A percentile compares a stretch with the other conserved stretches of the same genome.
phyloP scores from a whole-genome alignment of 2,113 vertebrate species.

The Recurvirostra avosetta region DNA sequence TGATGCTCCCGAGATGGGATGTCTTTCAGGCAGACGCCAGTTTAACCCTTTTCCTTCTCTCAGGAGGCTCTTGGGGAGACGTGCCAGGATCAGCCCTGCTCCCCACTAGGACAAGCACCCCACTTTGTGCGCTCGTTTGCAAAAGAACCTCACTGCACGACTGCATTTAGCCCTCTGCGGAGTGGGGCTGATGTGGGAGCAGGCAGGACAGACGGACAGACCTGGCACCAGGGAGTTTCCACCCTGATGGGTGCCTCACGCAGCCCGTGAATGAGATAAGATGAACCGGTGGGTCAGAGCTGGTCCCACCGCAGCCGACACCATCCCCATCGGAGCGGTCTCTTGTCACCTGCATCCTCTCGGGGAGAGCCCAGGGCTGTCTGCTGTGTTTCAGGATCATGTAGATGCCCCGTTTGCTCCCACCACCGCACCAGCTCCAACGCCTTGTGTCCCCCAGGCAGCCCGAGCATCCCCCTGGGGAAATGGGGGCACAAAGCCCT shows the following conservation, averaged over 20 bases:
- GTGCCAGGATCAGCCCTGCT: background rate
- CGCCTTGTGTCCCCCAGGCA: accelerated
- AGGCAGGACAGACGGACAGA: background rate
- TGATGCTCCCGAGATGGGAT: background rate
- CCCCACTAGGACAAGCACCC: too few relatives aligned
- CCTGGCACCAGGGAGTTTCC: background rate
- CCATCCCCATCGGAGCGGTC: background rate
- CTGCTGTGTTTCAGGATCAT: background rate
- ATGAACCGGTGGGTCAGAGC: background rate
- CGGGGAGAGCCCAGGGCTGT: background rate
- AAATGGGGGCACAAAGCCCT: background rate
- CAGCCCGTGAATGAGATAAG: background rate
- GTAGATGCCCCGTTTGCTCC: background rate
- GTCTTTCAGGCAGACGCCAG: background rate
- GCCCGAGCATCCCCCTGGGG: accelerated
- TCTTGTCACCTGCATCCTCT: background rate
- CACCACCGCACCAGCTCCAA: background rate
- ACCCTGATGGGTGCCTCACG: accelerated
- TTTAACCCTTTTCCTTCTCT: constrained; percentile 42
- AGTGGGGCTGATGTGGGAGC: background rate
- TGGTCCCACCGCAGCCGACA: background rate
- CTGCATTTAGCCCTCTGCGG: background rate
- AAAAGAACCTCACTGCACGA: background rate
- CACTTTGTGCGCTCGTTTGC: accelerated
- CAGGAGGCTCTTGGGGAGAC: background rate